Percentiles rank a stretch among this genome's conserved stretches.
phyloP scores from a whole-genome alignment of 2,113 vertebrate genomes.

The Carlito syrichta region DNA sequence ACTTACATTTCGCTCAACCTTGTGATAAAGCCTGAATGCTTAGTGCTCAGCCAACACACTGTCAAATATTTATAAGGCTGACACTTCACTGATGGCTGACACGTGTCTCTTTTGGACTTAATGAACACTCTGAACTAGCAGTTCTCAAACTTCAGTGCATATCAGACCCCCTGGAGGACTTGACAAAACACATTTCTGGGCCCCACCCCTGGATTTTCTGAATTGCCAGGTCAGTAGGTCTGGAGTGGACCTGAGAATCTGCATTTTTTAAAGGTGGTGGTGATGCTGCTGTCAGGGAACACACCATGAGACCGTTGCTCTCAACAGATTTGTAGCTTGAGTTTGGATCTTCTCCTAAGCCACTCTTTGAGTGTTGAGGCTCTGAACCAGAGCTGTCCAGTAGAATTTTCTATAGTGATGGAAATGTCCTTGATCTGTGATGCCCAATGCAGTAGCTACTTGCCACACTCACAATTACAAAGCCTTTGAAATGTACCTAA shows the following conservation, averaged over 20 bases:
- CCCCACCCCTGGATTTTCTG: background rate
- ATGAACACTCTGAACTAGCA: background rate
- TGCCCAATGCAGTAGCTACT: background rate
- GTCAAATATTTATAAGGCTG: background rate
- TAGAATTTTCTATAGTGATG: background rate
- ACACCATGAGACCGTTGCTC: background rate
- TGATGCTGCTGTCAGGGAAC: background rate
- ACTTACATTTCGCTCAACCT: background rate
- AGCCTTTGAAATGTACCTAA: background rate
- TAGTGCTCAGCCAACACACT: fast-evolving
- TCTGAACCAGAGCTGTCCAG: background rate
- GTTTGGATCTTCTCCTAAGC: background rate
- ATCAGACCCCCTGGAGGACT: too few species aligned
- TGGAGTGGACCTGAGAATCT: background rate
- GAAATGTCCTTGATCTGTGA: background rate
- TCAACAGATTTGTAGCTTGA: fast-evolving
- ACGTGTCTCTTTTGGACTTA: background rate
- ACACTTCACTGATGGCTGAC: background rate
- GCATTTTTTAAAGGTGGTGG: background rate
- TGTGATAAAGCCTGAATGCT: background rate
- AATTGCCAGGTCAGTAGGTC: background rate
- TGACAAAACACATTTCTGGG: background rate
- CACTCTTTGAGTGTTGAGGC: background rate
- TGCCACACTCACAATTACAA: background rate
- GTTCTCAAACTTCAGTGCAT: background rate